A percentile compares a stretch with the other conserved stretches of the same genome.
These are phyloP conservation scores for Percopsis omiscomaycus DNA, from an alignment of 2,797 vertebrate species.

Conservation along the genomic window DNA sequence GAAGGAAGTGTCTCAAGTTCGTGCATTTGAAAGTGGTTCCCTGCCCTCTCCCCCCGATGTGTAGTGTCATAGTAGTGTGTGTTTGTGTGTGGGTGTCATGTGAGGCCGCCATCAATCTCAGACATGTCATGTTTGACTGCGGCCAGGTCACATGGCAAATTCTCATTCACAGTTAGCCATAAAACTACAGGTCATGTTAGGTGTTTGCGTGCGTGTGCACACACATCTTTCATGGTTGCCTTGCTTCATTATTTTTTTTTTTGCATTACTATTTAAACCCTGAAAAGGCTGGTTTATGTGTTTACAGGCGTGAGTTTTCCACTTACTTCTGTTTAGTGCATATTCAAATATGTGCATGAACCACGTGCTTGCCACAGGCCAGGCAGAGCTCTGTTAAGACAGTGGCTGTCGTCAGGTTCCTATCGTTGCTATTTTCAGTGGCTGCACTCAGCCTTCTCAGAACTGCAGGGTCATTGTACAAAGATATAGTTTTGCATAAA, in stretches of 20 bases:
- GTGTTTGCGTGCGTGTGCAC: background rate
- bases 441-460: slow-evolving; percentile 58
- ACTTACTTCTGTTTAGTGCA: no score
- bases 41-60: slow-evolving; percentile 28
- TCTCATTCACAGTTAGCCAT: slow-evolving; percentile 30
- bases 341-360: no score
- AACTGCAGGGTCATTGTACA: slow-evolving; percentile 65
- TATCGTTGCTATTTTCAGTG: slow-evolving; percentile 72
- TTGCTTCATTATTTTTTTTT: no score
- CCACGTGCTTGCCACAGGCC: slow-evolving; percentile 9
- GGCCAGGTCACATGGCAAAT: slow-evolving; percentile 45
- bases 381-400: slow-evolving; percentile 53
- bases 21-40: slow-evolving; percentile 19
- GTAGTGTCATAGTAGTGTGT: slow-evolving; percentile 53
- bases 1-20: slow-evolving; percentile 45
- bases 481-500: slow-evolving; percentile 62
- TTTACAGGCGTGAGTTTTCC: no score
- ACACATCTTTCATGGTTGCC: background rate
- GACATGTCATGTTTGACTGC: slow-evolving; percentile 49
- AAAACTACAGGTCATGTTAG: slow-evolving; percentile 4
- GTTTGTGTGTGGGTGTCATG: slow-evolving; percentile 52
- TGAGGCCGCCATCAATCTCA: slow-evolving; percentile 68
- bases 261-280: no score
- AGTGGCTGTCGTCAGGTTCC: slow-evolving; percentile 62
- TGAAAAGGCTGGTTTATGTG: no score